Conservation (phyloP, 1,140 invertebrate genomes). For the Drosophila leontia region DNA sequence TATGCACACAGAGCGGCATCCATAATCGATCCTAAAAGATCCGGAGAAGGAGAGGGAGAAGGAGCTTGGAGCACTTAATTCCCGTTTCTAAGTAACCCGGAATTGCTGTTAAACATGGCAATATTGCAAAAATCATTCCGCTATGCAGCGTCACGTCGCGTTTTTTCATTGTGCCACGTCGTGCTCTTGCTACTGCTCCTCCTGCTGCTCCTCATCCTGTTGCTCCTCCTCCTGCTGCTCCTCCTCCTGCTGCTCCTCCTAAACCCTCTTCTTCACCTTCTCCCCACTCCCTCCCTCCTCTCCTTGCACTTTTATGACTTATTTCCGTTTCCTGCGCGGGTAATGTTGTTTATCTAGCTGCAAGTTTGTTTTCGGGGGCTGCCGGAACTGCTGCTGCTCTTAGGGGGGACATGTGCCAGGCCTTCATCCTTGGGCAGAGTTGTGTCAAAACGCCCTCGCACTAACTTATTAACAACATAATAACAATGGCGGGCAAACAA, state of each 20-base stretch:
- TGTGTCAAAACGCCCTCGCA: constrained; percentile 28
- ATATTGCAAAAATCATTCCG: constrained; percentile 25
- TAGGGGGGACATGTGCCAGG: constrained; percentile 1
- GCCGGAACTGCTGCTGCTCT: constrained; percentile 30
- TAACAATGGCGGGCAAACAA: constrained; percentile 63
- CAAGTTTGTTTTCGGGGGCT: constrained; percentile 38
- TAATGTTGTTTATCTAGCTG: constrained; percentile 59
- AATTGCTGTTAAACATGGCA: constrained; percentile 11
- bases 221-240: background rate
- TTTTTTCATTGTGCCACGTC: background rate
- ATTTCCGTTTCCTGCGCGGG: constrained; percentile 64
- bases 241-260: background rate
- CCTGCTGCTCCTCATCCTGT: no score
- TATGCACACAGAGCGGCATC: background rate
- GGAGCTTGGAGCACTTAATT: constrained; percentile 4
- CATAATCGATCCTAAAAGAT: constrained; percentile 18
- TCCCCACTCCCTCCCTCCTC: background rate
- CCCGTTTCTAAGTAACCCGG: constrained; percentile 1
- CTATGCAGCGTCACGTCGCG: constrained; percentile 31
- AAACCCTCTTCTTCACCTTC: background rate
- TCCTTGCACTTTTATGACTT: constrained; percentile 60
- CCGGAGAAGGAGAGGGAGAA: background rate
- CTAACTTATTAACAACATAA: constrained; percentile 71
- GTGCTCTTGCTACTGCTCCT: background rate
- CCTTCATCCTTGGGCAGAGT: constrained; percentile 32